Conservation (phyloP, 1,140 invertebrate genomes). For the Bicyclus anynana region DNA sequence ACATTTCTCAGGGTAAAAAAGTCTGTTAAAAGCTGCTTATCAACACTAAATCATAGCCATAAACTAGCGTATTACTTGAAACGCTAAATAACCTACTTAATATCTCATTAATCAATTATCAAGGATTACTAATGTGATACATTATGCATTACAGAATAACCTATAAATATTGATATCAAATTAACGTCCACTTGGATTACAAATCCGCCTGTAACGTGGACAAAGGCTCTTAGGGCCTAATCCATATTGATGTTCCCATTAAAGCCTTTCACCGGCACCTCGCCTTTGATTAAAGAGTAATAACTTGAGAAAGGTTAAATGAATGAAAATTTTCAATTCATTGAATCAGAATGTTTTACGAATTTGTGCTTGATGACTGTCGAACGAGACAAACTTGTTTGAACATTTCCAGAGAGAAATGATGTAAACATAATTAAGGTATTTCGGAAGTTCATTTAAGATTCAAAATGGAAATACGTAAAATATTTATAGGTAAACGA, state of each 20-base stretch:
- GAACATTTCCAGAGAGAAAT: not conserved
- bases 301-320: constrained; percentile 35
- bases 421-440: not conserved
- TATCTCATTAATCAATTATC: constrained; percentile 4
- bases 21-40: too few relatives aligned
- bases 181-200: constrained; percentile 41
- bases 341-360: constrained; percentile 53
- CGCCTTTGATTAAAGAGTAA: constrained; percentile 48
- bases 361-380: not conserved
- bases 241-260: constrained; percentile 54
- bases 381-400: not conserved
- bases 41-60: too few relatives aligned
- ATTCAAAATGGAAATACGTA: not conserved
- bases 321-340: constrained; percentile 54
- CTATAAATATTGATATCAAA: constrained; percentile 43
- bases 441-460: not conserved
- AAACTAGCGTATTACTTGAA: too few relatives aligned
- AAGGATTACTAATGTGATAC: constrained; percentile 27
- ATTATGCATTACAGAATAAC: constrained; percentile 23
- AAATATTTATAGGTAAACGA: too few relatives aligned
- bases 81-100: not conserved
- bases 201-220: constrained; percentile 37
- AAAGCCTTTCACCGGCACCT: constrained; percentile 48
- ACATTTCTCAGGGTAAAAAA: too few relatives aligned
- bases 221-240: constrained; percentile 43